Evolutionary conservation across 2,797 vertebrate genomes (phyloP).

Genomic region (Australoheros facetus): DNA sequence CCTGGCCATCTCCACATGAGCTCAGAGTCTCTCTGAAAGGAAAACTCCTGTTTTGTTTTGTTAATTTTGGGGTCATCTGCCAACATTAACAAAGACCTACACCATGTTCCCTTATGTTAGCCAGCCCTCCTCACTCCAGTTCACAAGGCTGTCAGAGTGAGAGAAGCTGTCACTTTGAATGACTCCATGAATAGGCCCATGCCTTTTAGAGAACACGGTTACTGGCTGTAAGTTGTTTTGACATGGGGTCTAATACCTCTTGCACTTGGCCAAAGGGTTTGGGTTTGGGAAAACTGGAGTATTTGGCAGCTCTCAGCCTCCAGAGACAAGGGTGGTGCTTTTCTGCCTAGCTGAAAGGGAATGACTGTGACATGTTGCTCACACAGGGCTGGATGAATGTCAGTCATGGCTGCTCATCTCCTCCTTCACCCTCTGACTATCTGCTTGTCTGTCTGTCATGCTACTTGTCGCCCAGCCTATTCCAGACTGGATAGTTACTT

Average conservation of each 20-base stretch:
- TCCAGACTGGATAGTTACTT: background rate
- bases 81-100: conserved; percentile 70
- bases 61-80: conserved; percentile 30
- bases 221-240: conserved; percentile 79
- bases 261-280: conserved; percentile 69
- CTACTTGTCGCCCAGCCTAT: conserved; percentile 30
- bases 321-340: conserved; percentile 60
- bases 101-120: conserved; percentile 47
- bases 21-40: conserved; percentile 29
- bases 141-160: conserved; percentile 41
- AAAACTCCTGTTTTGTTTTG: conserved; percentile 42
- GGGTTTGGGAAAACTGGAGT: conserved; percentile 53
- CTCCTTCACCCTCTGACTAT: conserved; percentile 11
- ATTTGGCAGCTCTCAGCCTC: conserved; percentile 59
- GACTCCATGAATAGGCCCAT: conserved; percentile 69
- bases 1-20: conserved; percentile 37
- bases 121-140: conserved; percentile 40
- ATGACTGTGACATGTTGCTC: conserved; percentile 62
- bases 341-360: conserved; percentile 52
- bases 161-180: conserved; percentile 76
- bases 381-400: conserved; percentile 51
- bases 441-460: conserved; percentile 8
- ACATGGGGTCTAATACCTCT: conserved; percentile 77
- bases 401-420: conserved; percentile 66
- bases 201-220: conserved; percentile 64